Percentiles rank a stretch among this genome's conserved stretches.
Evolutionary conservation across 2,113 vertebrate species (phyloP).

Genomic region (Riparia riparia): DNA sequence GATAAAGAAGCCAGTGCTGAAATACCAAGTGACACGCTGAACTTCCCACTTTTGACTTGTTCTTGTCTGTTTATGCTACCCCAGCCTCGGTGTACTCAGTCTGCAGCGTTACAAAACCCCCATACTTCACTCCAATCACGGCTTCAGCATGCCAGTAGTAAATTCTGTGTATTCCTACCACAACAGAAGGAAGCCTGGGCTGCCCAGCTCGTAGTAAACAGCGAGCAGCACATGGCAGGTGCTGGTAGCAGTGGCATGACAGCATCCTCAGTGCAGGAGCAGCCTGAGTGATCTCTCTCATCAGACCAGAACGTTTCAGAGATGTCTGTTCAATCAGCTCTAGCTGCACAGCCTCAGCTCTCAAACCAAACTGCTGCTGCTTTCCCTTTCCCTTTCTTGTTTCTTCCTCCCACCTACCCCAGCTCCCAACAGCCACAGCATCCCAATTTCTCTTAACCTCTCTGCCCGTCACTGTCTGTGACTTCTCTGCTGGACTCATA

Average conservation of each 20-base stretch:
- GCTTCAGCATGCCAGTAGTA: background rate
- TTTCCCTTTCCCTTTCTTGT: background rate
- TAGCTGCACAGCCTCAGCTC: background rate
- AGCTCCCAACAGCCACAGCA: accelerated
- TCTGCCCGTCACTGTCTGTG: background rate
- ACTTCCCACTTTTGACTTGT: background rate
- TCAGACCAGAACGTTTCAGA: background rate
- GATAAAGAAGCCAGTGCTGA: background rate
- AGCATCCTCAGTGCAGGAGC: background rate
- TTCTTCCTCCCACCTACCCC: accelerated
- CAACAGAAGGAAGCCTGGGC: background rate
- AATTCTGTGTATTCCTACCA: background rate
- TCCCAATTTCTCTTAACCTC: background rate
- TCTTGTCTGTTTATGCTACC: background rate
- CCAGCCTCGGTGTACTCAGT: background rate
- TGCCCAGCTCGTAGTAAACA: background rate
- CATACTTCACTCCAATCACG: background rate
- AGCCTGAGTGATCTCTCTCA: background rate
- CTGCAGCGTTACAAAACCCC: background rate
- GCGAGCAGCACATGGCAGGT: background rate
- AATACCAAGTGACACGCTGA: background rate
- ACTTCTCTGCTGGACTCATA: background rate
- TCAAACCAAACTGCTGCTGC: background rate
- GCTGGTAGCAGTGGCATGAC: background rate
- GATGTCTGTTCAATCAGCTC: background rate